phyloP scores from a whole-genome alignment of 92 coral and sea anemone genomes.

The Chrysogorgia sp. region DNA sequence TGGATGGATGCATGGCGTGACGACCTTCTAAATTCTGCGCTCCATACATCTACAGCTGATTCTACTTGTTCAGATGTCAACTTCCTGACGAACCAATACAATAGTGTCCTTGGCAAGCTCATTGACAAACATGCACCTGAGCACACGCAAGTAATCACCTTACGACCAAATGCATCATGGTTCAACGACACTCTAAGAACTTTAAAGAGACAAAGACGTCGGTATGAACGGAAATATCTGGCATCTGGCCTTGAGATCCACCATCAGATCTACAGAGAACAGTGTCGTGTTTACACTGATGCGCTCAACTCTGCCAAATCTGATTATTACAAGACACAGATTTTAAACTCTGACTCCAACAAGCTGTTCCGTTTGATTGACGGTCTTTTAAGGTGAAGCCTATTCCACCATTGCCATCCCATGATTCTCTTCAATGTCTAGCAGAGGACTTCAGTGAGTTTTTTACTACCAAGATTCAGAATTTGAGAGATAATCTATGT shows the following conservation, averaged over 20 bases:
- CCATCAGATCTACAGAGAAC: conserved; percentile 51
- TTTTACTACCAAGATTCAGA: too few species aligned
- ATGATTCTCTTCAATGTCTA: too few species aligned
- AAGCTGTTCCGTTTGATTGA: too few species aligned
- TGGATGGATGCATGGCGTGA: conserved; percentile 28
- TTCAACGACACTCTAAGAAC: conserved; percentile 21
- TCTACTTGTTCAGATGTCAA: too few species aligned
- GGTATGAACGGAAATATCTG: conserved; percentile 41
- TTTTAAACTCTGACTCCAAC: too few species aligned
- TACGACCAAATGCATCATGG: too few species aligned
- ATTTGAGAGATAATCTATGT: too few species aligned
- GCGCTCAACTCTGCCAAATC: conserved; percentile 42
- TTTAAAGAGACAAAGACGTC: conserved; percentile 36
- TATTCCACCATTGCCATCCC: too few species aligned
- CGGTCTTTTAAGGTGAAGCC: too few species aligned
- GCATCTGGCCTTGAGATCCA: conserved; percentile 44
- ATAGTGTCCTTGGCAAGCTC: conserved; percentile 30
- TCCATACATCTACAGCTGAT: too few species aligned
- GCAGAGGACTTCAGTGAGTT: too few species aligned
- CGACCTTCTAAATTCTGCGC: conserved; percentile 22
- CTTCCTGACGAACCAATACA: background rate
- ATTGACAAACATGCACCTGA: conserved; percentile 44
- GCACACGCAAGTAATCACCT: conserved; percentile 12
- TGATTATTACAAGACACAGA: conserved; percentile 37
- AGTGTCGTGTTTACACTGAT: conserved; percentile 29